Conservation (phyloP, 2,888 invertebrate species). For the Nymphalis urticae region DNA sequence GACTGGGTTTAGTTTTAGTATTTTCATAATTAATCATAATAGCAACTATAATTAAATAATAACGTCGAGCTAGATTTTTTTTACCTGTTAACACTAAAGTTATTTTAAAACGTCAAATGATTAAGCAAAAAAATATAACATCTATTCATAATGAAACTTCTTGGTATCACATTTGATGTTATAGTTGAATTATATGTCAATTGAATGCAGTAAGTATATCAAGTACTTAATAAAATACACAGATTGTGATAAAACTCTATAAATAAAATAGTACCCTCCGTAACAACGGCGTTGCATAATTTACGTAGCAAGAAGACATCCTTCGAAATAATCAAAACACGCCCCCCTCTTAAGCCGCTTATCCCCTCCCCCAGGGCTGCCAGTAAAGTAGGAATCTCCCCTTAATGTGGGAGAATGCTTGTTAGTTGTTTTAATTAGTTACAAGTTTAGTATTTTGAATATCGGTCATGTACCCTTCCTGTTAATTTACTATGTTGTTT, state of each 20-base stretch:
- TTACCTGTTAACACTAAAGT: too few relatives aligned
- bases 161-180: too few relatives aligned
- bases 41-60: too few relatives aligned
- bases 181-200: too few relatives aligned
- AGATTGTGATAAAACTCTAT: not conserved
- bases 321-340: constrained; percentile 80
- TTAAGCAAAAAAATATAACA: too few relatives aligned
- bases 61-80: too few relatives aligned
- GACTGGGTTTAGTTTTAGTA: too few relatives aligned
- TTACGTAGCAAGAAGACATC: constrained; percentile 78
- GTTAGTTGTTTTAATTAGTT: constrained; percentile 79
- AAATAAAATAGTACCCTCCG: constrained; percentile 15
- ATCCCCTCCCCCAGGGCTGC: constrained; percentile 53
- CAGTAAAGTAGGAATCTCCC: constrained; percentile 56
- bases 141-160: too few relatives aligned
- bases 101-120: too few relatives aligned
- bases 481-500: too few relatives aligned
- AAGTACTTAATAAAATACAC: not conserved
- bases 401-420: constrained; percentile 63
- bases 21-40: too few relatives aligned
- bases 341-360: constrained; percentile 73
- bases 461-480: constrained; percentile 26
- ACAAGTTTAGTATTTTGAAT: constrained; percentile 51
- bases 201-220: not conserved
- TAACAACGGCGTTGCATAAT: constrained; percentile 68